These are phyloP conservation scores for Chrysaora quinquecirrha DNA, from an alignment of 30 jellyfish, hydroid and myxozoan species.

Conservation along the genomic window DNA sequence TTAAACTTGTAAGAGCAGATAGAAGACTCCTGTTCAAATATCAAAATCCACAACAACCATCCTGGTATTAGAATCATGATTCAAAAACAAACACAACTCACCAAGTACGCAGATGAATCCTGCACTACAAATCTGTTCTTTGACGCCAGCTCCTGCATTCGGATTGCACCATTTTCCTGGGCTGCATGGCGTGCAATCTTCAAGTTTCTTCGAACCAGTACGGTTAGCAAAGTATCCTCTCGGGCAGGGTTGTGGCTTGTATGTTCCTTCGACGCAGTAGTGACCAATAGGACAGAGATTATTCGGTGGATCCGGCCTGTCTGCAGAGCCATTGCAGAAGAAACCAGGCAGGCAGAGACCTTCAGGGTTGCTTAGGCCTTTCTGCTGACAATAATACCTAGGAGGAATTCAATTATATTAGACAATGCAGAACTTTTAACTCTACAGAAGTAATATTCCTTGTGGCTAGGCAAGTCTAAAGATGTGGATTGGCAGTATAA, in stretches of 20 bases:
- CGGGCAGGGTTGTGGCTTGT: constrained; percentile 87
- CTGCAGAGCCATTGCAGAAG: constrained; percentile 92
- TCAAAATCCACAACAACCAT: too few species aligned
- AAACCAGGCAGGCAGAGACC: constrained; percentile 87
- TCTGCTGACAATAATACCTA: constrained; percentile 86
- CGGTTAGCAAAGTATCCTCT: constrained; percentile 86
- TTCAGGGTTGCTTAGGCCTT: constrained; percentile 89
- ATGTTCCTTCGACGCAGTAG: constrained; percentile 86
- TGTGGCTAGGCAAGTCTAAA: too few species aligned
- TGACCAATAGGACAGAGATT: constrained; percentile 90
- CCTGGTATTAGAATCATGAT: too few species aligned
- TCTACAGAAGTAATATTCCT: too few species aligned
- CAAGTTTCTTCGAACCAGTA: constrained; percentile 56
- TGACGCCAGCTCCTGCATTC: constrained; percentile 87
- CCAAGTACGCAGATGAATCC: constrained; percentile 93
- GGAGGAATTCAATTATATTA: too few species aligned
- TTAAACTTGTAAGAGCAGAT: too few species aligned
- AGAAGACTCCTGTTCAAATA: too few species aligned
- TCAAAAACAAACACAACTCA: too few species aligned
- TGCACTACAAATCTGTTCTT: constrained; percentile 81
- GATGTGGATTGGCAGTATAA: too few species aligned
- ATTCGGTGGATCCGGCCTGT: constrained; percentile 76
- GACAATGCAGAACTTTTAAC: too few species aligned
- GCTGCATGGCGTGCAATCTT: constrained; percentile 94
- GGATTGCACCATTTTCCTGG: constrained; percentile 99